Evolutionary conservation across 2,888 invertebrate genomes (phyloP).

Genomic region (Dryococelus australis): DNA sequence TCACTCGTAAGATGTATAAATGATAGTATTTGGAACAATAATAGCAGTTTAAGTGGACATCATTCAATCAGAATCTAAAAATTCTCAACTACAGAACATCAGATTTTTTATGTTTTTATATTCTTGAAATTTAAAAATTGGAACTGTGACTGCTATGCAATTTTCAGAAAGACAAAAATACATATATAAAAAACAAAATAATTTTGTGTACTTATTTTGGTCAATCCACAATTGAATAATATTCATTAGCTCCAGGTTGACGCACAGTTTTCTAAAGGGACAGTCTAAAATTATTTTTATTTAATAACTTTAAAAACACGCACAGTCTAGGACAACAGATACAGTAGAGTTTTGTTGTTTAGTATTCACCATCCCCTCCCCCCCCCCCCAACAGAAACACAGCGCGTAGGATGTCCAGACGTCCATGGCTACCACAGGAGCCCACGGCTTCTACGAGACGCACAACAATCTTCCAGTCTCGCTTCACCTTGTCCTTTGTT

Average conservation of each 20-base stretch:
- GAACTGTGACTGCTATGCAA: slow-evolving; percentile 41
- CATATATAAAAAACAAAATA: slow-evolving; percentile 40
- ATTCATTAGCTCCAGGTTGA: slow-evolving; percentile 32
- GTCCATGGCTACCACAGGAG: slow-evolving; percentile 12
- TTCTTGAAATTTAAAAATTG: slow-evolving; percentile 44
- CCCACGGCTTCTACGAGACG: slow-evolving; percentile 24
- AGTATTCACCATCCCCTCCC: slow-evolving; percentile 38
- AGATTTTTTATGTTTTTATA: slow-evolving; percentile 32
- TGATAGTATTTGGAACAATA: slow-evolving; percentile 41
- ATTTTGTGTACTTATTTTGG: slow-evolving; percentile 41
- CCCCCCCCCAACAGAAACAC: slow-evolving; percentile 21
- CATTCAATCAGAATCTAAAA: slow-evolving; percentile 42
- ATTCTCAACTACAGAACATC: slow-evolving; percentile 27
- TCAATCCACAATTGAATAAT: slow-evolving; percentile 44
- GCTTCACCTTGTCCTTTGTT: background rate
- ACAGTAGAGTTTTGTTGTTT: slow-evolving; percentile 40
- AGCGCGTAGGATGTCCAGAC: slow-evolving; percentile 19
- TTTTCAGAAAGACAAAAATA: slow-evolving; percentile 42
- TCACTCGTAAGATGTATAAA: slow-evolving; percentile 32
- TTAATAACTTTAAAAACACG: slow-evolving; percentile 45
- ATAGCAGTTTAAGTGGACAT: slow-evolving; percentile 39
- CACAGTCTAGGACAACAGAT: slow-evolving; percentile 46
- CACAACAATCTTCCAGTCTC: slow-evolving; percentile 3
- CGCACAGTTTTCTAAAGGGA: slow-evolving; percentile 39
- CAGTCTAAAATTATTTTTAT: slow-evolving; percentile 42